phyloP scores from a whole-genome alignment of 1,140 invertebrate genomes.

The Holcopasites calliopsidis region DNA sequence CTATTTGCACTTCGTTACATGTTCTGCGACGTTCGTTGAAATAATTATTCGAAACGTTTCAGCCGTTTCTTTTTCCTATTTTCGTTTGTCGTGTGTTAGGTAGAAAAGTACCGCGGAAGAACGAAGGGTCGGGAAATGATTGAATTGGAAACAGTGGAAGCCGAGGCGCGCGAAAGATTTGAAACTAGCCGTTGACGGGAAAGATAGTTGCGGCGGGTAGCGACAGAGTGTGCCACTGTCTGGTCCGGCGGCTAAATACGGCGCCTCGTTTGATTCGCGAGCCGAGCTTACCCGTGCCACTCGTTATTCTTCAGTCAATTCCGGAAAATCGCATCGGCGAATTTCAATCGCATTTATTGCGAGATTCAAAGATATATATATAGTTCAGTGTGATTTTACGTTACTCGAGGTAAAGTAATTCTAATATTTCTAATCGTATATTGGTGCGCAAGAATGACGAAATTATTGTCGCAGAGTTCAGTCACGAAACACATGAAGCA shows the following conservation, averaged over 20 bases:
- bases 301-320: slow-evolving; percentile 1
- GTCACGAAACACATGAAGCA: not conserved
- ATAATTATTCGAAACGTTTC: not conserved
- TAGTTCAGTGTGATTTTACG: slow-evolving; percentile 29
- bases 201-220: slow-evolving; percentile 1
- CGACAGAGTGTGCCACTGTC: slow-evolving; percentile 15
- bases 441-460: too few species aligned
- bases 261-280: not conserved
- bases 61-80: not conserved
- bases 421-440: too few species aligned
- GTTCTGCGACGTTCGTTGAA: not conserved
- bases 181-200: slow-evolving; percentile 4
- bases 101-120: too few species aligned
- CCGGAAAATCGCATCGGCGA: slow-evolving; percentile 21
- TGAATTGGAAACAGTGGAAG: not conserved
- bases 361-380: slow-evolving; percentile 17
- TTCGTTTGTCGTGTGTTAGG: not conserved
- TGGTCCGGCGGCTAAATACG: too few species aligned
- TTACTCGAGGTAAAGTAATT: not conserved
- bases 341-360: slow-evolving; percentile 21
- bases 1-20: slow-evolving; percentile 41
- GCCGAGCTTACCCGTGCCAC: too few species aligned
- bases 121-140: not conserved
- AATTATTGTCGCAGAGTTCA: too few species aligned
- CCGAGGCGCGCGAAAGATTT: not conserved